Evolutionary conservation across 2,888 invertebrate genomes (phyloP).

Genomic region (Troides aeacus): DNA sequence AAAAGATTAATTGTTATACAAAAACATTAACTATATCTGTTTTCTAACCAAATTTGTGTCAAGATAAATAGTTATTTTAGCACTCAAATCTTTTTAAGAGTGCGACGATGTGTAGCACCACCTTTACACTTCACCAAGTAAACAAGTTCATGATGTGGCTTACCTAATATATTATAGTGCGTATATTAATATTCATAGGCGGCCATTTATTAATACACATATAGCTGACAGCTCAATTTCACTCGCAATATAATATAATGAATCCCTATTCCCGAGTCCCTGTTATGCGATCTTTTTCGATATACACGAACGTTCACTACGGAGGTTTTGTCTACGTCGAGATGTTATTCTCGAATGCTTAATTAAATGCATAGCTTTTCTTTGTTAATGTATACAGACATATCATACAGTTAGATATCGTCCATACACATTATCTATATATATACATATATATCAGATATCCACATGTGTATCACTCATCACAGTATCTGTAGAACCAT

Average conservation of each 20-base stretch:
- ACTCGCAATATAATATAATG: constrained; percentile 49
- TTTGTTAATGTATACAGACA: not conserved
- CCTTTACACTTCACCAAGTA: constrained; percentile 22
- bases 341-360: constrained; percentile 30
- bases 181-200: constrained; percentile 75
- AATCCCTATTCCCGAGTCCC: constrained; percentile 45
- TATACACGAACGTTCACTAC: constrained; percentile 43
- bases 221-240: constrained; percentile 74
- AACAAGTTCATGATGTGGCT: constrained; percentile 24
- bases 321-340: constrained; percentile 31
- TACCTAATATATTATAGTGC: constrained; percentile 41
- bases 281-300: constrained; percentile 46
- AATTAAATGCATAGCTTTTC: constrained; percentile 34
- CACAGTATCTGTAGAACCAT: no score
- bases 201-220: constrained; percentile 72
- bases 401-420: no score
- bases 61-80: no score
- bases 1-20: no score
- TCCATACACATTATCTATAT: no score
- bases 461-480: no score
- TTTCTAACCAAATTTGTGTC: no score
- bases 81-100: no score
- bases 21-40: no score
- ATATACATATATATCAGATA: no score
- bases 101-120: not conserved